Conservation (phyloP, 2,888 invertebrate genomes). For the Plebejus anna region DNA sequence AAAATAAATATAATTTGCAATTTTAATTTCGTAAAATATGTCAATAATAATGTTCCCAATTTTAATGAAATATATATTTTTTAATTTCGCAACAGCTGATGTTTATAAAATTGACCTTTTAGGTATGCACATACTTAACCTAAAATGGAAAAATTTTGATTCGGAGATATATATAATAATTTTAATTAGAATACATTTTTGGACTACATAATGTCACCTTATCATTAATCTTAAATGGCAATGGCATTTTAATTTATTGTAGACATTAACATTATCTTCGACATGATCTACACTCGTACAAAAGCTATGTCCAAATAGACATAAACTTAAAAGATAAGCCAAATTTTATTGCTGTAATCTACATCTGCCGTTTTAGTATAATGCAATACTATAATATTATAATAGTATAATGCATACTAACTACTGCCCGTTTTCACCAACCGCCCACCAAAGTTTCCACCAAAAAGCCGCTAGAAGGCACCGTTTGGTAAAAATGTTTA, state of each 20-base stretch:
- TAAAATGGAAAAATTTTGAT: background rate
- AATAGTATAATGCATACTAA: no score
- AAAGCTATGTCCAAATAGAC: background rate
- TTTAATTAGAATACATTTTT: conserved; percentile 18
- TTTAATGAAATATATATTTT: background rate
- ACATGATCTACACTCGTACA: conserved; percentile 14
- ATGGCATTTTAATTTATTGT: conserved; percentile 18
- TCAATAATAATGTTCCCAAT: conserved; percentile 1
- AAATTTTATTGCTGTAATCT: background rate
- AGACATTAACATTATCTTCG: conserved; percentile 14
- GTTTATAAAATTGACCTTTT: conserved; percentile 18
- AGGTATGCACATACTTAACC: conserved; percentile 21
- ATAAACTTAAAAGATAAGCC: conserved; percentile 1
- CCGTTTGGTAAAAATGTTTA: no score
- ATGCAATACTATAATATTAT: background rate
- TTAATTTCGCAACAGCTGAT: conserved; percentile 18
- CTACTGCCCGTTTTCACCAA: background rate
- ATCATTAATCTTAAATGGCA: conserved; percentile 7
- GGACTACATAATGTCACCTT: conserved; percentile 1
- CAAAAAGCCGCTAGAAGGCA: background rate
- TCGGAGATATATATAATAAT: background rate
- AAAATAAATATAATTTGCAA: conserved; percentile 11
- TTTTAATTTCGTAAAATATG: conserved; percentile 13
- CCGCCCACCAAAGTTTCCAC: no score
- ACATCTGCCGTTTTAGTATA: background rate